Conservation (phyloP, 2,113 vertebrate genomes). For the Caloenas nicobarica region DNA sequence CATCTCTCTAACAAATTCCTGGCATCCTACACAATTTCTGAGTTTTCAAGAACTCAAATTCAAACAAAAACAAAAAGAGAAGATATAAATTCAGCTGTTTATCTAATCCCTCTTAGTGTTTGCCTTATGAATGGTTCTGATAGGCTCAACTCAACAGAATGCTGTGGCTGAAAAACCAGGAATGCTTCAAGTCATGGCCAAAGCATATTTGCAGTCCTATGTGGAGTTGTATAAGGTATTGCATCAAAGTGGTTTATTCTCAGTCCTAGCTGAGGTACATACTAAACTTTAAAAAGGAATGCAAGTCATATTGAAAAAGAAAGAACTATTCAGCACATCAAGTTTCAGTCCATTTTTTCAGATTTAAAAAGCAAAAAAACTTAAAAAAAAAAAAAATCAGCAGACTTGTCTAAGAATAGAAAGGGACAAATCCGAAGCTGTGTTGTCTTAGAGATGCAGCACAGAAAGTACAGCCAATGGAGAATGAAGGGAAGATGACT, state of each 20-base stretch:
- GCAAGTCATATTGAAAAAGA: not conserved
- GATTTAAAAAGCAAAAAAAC: not conserved
- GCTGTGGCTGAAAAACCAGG: not conserved
- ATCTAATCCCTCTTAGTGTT: not conserved
- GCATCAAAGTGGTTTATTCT: not conserved
- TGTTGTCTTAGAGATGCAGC: conserved; percentile 35
- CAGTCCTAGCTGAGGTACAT: not conserved
- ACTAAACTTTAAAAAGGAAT: not conserved
- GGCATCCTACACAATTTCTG: not conserved
- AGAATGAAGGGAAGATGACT: not conserved
- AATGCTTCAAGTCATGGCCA: not conserved
- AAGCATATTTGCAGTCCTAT: not conserved
- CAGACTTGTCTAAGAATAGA: conserved; percentile 44
- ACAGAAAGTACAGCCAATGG: conserved; percentile 58
- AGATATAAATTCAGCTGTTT: not conserved
- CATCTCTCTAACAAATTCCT: not conserved
- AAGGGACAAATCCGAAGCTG: not conserved
- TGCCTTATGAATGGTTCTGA: not conserved
- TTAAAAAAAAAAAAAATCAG: not conserved
- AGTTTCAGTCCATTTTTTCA: conserved; percentile 25
- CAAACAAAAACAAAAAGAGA: not conserved
- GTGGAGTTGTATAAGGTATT: not conserved
- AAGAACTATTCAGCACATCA: not conserved
- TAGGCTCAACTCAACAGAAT: not conserved
- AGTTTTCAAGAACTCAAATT: not conserved